Conservation (phyloP, 1,140 invertebrate species). For the Drosophila quadrilineata region DNA sequence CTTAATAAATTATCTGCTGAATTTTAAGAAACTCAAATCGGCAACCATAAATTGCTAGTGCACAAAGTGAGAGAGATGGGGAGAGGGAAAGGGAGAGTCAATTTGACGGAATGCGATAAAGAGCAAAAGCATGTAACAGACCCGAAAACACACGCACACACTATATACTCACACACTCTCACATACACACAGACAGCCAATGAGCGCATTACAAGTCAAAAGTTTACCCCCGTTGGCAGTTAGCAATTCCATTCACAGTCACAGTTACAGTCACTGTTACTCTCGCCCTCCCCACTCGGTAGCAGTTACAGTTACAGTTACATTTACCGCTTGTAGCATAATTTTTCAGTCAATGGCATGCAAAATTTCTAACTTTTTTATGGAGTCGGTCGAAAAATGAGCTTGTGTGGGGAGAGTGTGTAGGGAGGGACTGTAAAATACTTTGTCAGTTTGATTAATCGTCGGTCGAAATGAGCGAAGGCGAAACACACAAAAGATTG, state of each 20-base stretch:
- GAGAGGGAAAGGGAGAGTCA: no score
- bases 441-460: conserved; percentile 78
- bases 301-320: conserved; percentile 46
- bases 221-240: conserved; percentile 44
- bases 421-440: conserved; percentile 55
- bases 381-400: no score
- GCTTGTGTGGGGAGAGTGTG: conserved; percentile 18
- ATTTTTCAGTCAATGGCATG: conserved; percentile 50
- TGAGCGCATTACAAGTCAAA: conserved; percentile 12
- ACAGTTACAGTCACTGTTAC: conserved; percentile 28
- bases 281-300: no score
- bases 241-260: conserved; percentile 40
- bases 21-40: conserved; percentile 12
- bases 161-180: not conserved
- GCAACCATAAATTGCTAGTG: conserved; percentile 10
- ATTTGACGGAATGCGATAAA: conserved; percentile 54
- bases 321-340: conserved; percentile 28
- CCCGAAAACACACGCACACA: not conserved
- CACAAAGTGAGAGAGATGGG: no score
- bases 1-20: conserved; percentile 13
- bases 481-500: not conserved
- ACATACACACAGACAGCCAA: not conserved
- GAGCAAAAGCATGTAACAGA: conserved; percentile 59
- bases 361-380: no score
- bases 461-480: conserved; percentile 24